A percentile compares a stretch with the other conserved stretches of the same genome.
Conservation (phyloP, 2,113 vertebrate genomes). For the Carollia perspicillata region DNA sequence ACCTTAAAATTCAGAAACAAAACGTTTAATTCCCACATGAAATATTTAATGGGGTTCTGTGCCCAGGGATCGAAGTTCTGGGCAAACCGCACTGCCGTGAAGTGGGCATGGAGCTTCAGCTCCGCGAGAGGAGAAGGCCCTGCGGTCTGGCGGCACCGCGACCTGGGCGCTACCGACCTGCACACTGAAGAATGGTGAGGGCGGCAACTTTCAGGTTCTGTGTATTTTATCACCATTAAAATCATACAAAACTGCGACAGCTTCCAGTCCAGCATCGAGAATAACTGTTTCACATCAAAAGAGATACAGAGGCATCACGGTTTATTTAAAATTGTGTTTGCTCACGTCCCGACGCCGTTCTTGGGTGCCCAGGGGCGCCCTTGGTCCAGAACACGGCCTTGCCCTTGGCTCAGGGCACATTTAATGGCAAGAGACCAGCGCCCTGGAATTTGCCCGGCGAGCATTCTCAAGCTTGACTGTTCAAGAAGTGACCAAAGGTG, state of each 20-base stretch:
- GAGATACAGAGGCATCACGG: not conserved
- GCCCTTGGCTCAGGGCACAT: not conserved
- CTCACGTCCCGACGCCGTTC: not conserved
- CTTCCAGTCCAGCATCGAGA: not conserved
- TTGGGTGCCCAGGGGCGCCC: not conserved
- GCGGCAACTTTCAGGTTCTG: not conserved
- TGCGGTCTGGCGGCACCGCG: not conserved
- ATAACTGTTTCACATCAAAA: not conserved
- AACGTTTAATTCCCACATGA: not conserved
- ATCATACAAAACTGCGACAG: not conserved
- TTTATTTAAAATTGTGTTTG: not conserved
- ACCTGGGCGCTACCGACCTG: not conserved
- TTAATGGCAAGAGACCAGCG: not conserved
- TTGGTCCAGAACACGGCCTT: accelerated
- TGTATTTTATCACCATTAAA: not conserved
- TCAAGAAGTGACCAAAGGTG: not conserved
- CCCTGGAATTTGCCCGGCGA: not conserved
- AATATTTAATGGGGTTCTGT: not conserved
- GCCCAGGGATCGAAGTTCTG: not conserved
- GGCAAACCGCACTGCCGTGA: not conserved
- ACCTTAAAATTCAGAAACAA: not conserved
- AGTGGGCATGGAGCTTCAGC: not conserved
- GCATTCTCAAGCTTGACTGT: not conserved
- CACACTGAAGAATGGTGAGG: no score
- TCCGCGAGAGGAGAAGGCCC: not conserved